phyloP scores from a whole-genome alignment of 1,140 invertebrate genomes.

The Aphelinus atriplicis region DNA sequence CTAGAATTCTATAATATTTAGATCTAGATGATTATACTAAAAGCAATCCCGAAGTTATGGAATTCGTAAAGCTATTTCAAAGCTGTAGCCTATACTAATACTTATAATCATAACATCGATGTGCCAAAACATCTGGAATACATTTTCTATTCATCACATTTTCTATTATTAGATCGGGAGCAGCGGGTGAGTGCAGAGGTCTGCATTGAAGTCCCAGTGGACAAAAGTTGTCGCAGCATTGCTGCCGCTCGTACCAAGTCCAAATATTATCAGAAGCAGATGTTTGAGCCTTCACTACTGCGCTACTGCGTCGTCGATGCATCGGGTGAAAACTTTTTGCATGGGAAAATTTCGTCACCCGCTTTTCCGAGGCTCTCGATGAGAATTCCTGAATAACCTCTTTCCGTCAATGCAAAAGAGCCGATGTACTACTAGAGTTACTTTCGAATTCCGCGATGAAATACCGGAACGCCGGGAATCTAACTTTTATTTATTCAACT shows the following conservation, averaged over 20 bases:
- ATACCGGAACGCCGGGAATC: no score
- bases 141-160: constrained; percentile 54
- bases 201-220: constrained; percentile 59
- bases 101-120: background rate
- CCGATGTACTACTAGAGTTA: constrained; percentile 1
- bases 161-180: constrained; percentile 55
- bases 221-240: constrained; percentile 60
- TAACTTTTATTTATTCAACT: no score
- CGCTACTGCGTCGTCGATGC: background rate
- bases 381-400: background rate
- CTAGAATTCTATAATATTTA: no score
- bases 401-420: background rate
- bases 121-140: constrained; percentile 24
- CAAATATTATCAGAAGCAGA: constrained; percentile 64
- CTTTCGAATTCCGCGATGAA: background rate
- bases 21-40: no score
- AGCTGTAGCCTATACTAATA: no score
- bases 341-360: background rate
- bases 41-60: no score
- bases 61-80: background rate
- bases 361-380: background rate
- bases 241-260: constrained; percentile 39
- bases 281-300: constrained; percentile 40
- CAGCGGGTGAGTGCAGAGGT: constrained; percentile 42
- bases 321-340: constrained; percentile 1